Evolutionary conservation across 1,140 invertebrate genomes (phyloP).

Genomic region (Zaprionus capensis): DNA sequence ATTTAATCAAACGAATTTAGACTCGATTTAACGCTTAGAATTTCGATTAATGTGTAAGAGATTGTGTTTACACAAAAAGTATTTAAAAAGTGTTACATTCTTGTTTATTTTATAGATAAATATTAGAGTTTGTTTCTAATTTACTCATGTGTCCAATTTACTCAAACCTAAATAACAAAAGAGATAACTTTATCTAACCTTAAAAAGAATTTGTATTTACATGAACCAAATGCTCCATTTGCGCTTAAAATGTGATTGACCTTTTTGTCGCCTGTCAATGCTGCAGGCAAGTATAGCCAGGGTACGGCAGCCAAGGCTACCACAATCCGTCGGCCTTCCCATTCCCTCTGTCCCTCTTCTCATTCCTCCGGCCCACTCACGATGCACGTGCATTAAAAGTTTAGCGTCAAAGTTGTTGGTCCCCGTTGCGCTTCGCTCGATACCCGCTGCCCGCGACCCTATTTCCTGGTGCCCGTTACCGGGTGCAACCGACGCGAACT

Average conservation of each 20-base stretch:
- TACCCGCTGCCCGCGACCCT: slow-evolving; percentile 7
- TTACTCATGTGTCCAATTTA: no score
- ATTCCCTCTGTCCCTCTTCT: neutral
- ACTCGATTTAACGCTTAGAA: no score
- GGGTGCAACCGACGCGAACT: slow-evolving; percentile 55
- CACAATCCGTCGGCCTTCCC: neutral
- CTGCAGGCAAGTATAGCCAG: neutral
- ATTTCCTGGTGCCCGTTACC: slow-evolving; percentile 17
- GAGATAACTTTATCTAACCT: no score
- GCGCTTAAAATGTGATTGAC: neutral
- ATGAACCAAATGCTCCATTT: no score
- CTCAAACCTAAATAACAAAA: no score
- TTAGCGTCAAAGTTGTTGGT: slow-evolving; percentile 70
- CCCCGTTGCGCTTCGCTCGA: slow-evolving; percentile 27
- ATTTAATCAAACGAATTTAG: no score
- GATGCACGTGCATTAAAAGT: slow-evolving; percentile 77
- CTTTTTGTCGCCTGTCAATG: neutral
- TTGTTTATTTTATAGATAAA: no score
- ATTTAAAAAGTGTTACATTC: no score
- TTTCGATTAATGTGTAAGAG: no score
- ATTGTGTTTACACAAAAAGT: no score
- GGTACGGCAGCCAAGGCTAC: neutral
- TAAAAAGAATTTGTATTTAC: no score
- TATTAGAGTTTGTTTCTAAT: no score
- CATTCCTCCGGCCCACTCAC: neutral